Evolutionary conservation across 2,113 vertebrate genomes (phyloP).

Genomic region (Typhlomys cinereus): DNA sequence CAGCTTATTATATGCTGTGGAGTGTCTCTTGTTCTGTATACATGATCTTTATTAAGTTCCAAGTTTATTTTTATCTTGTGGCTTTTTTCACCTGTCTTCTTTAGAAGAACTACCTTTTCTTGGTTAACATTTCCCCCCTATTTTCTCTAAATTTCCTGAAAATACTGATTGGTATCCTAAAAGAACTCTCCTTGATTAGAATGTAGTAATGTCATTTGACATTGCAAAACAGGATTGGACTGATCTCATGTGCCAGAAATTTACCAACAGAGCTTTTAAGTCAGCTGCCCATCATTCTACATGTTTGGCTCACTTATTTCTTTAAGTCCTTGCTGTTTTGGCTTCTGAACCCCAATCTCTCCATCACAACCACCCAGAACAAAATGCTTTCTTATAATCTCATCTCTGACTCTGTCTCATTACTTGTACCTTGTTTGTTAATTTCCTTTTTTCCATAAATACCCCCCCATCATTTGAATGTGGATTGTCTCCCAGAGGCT

Average conservation of each 20-base stretch:
- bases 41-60: constrained; percentile 33
- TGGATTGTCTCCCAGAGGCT: no score
- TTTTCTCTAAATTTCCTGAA: constrained; percentile 18
- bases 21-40: no score
- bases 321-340: not conserved
- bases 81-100: constrained; percentile 22
- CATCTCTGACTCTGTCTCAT: not conserved
- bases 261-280: not conserved
- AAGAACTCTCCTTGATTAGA: not conserved
- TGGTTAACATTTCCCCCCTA: not conserved
- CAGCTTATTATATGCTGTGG: no score
- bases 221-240: not conserved
- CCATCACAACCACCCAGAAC: not conserved
- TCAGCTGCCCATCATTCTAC: not conserved
- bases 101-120: not conserved
- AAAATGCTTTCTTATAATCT: not conserved
- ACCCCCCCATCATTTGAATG: no score
- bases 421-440: not conserved
- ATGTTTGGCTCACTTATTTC: not conserved
- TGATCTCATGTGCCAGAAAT: not conserved
- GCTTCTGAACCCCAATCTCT: rapidly evolving
- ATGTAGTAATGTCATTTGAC: not conserved
- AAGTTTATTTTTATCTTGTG: constrained; percentile 39
- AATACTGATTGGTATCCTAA: not conserved
- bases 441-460: not conserved